Percentiles rank a stretch among this genome's conserved stretches.
These are phyloP conservation scores for Empis stercorea DNA, from an alignment of 2,888 invertebrate genomes.

Conservation along the genomic window DNA sequence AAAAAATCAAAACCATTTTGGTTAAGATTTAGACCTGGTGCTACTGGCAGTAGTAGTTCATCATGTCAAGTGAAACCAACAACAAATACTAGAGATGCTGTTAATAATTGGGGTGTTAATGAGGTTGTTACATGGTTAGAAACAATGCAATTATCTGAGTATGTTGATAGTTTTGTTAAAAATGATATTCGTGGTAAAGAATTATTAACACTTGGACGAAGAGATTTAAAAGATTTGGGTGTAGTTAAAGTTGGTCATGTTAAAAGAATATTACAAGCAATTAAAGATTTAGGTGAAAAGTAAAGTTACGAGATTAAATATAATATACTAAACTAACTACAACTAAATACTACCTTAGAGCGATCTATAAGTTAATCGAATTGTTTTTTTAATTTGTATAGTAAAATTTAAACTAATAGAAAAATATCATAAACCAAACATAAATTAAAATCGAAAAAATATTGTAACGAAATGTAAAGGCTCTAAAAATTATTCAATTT, in stretches of 20 bases:
- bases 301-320: no score
- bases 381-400: slow-evolving; percentile 15
- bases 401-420: no score
- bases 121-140: slow-evolving; percentile 89
- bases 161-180: slow-evolving; percentile 76
- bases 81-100: slow-evolving; percentile 39
- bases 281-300: slow-evolving; percentile 56
- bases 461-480: no score
- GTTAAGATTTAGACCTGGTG: slow-evolving; percentile 47
- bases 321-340: no score
- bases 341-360: no score
- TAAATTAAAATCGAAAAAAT: no score
- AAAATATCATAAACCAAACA: no score
- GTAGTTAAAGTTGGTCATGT: slow-evolving; percentile 92
- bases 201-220: slow-evolving; percentile 68
- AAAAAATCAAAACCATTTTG: slow-evolving; percentile 56
- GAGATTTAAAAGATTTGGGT: slow-evolving; percentile 82
- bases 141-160: slow-evolving; percentile 76
- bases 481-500: no score
- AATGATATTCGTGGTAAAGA: slow-evolving; percentile 90
- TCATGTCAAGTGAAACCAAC: slow-evolving; percentile 25
- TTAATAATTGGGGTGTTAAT: slow-evolving; percentile 65
- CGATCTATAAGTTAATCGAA: slow-evolving; percentile 3
- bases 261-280: slow-evolving; percentile 85
- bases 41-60: slow-evolving; percentile 21